Evolutionary conservation across 1,140 invertebrate species (phyloP).

Genomic region (Lepidurus couesii): DNA sequence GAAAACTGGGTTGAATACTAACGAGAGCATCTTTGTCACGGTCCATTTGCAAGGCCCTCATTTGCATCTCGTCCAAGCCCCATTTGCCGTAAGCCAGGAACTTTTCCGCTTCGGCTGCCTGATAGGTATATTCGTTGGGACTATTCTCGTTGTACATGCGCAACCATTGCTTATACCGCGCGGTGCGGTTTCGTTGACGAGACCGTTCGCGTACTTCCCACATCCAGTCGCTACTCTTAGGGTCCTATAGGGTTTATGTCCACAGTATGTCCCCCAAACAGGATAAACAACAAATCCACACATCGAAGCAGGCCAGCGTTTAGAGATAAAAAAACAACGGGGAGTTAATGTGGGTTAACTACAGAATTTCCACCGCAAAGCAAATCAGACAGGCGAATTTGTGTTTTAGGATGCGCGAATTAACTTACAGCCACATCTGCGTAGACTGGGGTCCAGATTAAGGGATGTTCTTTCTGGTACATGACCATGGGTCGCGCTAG

Average conservation of each 20-base stretch:
- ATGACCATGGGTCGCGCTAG: conserved; percentile 80
- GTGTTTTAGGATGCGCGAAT: conserved; percentile 33
- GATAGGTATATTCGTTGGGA: conserved; percentile 27
- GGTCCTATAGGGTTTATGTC: conserved; percentile 54
- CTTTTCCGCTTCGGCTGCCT: conserved; percentile 37
- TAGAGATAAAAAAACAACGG: conserved; percentile 34
- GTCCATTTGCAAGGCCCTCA: conserved; percentile 37
- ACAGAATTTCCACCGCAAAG: conserved; percentile 20
- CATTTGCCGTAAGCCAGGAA: conserved; percentile 40
- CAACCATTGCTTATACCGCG: conserved; percentile 41
- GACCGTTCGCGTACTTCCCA: conserved; percentile 76
- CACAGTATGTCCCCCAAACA: conserved; percentile 28
- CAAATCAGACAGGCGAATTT: not conserved
- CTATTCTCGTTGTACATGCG: conserved; percentile 34
- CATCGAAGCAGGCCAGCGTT: conserved; percentile 31
- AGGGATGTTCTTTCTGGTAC: conserved; percentile 66
- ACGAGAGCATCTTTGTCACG: conserved; percentile 20
- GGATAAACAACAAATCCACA: conserved; percentile 22
- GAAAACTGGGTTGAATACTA: conserved; percentile 28
- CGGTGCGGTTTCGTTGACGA: conserved; percentile 60
- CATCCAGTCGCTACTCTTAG: conserved; percentile 79
- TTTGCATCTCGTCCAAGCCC: conserved; percentile 37
- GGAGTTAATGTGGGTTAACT: conserved; percentile 27
- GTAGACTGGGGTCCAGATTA: conserved; percentile 88
- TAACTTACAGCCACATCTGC: conserved; percentile 72